These are phyloP conservation scores for Deroptyus accipitrinus DNA, from an alignment of 2,113 vertebrate species.

Conservation along the genomic window DNA sequence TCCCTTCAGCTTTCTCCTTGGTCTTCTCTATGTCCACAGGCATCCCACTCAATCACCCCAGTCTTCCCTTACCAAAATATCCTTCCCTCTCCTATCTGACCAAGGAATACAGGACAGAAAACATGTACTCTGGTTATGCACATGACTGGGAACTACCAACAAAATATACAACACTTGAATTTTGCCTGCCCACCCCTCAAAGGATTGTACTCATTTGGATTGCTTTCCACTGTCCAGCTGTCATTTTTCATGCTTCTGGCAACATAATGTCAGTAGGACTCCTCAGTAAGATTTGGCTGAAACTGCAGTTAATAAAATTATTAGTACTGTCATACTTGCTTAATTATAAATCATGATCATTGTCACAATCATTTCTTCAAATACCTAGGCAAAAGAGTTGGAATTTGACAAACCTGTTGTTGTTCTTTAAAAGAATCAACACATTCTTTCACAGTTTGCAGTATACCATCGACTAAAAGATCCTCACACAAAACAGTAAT, in stretches of 20 bases:
- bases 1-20: not conserved
- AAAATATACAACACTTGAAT: not conserved
- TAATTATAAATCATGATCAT: not conserved
- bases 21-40: not conserved
- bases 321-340: not conserved
- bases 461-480: not conserved
- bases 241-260: not conserved
- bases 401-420: not conserved
- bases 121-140: not conserved
- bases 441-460: not conserved
- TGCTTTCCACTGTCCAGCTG: not conserved
- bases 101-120: not conserved
- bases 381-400: not conserved
- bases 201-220: not conserved
- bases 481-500: not conserved
- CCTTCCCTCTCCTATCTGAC: not conserved
- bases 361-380: not conserved
- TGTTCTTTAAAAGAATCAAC: not conserved
- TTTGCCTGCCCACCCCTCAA: not conserved
- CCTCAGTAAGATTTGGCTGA: not conserved
- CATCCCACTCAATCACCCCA: not conserved
- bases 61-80: not conserved
- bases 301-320: not conserved
- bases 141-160: not conserved
- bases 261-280: not conserved